Base-by-base conservation (phyloP, 2,888 invertebrate species). In the Osmoderma eremita region DNA sequence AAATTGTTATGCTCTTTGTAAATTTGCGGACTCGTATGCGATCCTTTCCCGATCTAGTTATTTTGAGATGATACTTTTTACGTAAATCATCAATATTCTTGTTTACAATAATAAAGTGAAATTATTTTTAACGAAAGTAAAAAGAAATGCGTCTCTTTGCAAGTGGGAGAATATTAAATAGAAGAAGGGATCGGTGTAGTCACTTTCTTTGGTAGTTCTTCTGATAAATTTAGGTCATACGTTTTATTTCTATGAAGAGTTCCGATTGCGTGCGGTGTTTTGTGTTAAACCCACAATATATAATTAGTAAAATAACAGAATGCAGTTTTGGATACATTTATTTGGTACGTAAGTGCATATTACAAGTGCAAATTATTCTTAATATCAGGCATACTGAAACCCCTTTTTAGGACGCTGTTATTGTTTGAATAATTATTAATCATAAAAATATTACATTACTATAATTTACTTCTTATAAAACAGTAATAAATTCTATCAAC, bases 181-280 rank as follows among this genome's bases (percentile, higher is more conserved):
- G 80, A 79, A 79, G 77, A 77, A 77, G 75, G 72, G 77, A 75
- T 76, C 69, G 71, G 67, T 69, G 70, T 67, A 78, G 76, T 80
- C 80, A 81, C 81, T 81, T 81, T 81, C 81, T 81, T 81, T 77
- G 76, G 74, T 72, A 72, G 74, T 77, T 79, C 79, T 79, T 79
- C 77, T 73, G 75, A 71, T 58, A 75, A 76, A 81, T 81, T 80
- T 80, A 77, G 81, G 81, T 81, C 81, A 81, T 76, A 79, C 77
- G 74, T 75, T 77, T 76, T 76, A 76, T 78, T 76, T 77, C 75
- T 75, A 78, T 78, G 76, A 75, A 75, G 76, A 54, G 67, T 61
- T 64, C 53, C 67, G 54, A 63, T 67, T 67, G 68, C 68, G 69
- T 36, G 42, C 63, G 50, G 45, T 53, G 22, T 41, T 41, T 42